Evolutionary conservation across 2,113 vertebrate species (phyloP).

Genomic region (Grammatotria lemairii): DNA sequence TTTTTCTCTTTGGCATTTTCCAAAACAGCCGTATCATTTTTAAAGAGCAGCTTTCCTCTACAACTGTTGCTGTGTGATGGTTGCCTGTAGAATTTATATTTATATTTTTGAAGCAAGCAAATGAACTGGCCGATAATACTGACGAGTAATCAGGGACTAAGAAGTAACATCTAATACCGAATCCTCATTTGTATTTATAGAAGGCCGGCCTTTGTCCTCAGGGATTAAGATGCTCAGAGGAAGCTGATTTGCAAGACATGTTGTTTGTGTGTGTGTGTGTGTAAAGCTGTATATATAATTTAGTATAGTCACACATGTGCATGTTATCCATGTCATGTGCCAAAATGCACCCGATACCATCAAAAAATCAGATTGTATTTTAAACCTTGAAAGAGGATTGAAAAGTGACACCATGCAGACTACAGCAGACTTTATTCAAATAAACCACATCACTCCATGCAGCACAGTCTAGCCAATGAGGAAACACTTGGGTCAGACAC

Average conservation of each 20-base stretch:
- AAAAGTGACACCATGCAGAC: neutral
- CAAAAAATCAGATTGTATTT: too few relatives aligned
- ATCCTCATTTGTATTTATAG: slow-evolving; percentile 42
- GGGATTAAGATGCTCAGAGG: slow-evolving; percentile 29
- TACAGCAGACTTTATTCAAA: slow-evolving; percentile 23
- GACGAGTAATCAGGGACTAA: neutral
- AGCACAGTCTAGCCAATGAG: neutral
- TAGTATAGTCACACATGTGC: neutral
- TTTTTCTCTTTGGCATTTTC: neutral
- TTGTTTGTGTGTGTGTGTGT: neutral
- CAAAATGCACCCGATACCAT: neutral
- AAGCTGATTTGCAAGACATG: neutral
- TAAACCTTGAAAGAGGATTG: neutral
- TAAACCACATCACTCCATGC: neutral
- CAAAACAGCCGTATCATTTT: neutral
- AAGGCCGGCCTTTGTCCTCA: slow-evolving; percentile 1
- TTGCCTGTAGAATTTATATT: neutral
- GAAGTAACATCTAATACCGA: slow-evolving; percentile 5
- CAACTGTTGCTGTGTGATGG: neutral
- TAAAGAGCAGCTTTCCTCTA: neutral
- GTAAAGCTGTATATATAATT: neutral
- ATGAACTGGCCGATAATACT: neutral
- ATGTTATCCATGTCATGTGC: neutral
- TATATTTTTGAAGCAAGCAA: neutral
- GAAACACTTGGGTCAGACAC: neutral